Evolutionary conservation across 2,888 invertebrate species (phyloP).

Genomic region (Linyphia triangularis): DNA sequence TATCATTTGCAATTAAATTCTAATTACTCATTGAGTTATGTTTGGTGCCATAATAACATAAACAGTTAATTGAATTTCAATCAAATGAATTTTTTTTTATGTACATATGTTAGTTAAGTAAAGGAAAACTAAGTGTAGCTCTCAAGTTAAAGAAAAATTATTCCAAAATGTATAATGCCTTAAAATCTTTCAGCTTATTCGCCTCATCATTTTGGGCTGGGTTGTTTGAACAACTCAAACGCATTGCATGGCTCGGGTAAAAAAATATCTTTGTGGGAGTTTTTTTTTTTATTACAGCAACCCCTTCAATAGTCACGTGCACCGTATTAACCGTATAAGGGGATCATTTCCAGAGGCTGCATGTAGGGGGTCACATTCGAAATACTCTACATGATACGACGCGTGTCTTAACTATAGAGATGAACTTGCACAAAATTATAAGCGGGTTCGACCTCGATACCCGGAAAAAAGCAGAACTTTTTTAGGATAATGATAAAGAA

Average conservation of each 20-base stretch:
- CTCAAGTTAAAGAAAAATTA: too few relatives aligned
- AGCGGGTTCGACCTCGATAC: background rate
- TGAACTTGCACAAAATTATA: background rate
- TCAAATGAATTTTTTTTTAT: too few relatives aligned
- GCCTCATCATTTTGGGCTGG: too few relatives aligned
- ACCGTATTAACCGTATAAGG: constrained; percentile 18
- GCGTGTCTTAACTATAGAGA: background rate
- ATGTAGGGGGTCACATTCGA: constrained; percentile 6
- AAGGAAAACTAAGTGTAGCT: too few relatives aligned
- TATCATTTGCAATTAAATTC: too few relatives aligned
- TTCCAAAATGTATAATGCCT: too few relatives aligned
- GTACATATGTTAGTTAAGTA: too few relatives aligned
- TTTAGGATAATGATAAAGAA: background rate
- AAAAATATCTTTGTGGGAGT: background rate
- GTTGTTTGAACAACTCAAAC: too few relatives aligned
- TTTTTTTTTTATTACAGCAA: background rate
- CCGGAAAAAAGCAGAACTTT: background rate
- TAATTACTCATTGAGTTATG: too few relatives aligned
- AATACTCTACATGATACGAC: constrained; percentile 8
- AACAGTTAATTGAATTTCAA: too few relatives aligned
- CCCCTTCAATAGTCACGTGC: background rate
- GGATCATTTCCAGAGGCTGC: constrained; percentile 13
- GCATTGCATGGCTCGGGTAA: background rate
- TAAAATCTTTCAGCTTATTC: too few relatives aligned
- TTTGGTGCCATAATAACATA: too few relatives aligned